These are phyloP conservation scores for Tetragonula carbonaria DNA, from an alignment of 2,888 invertebrate species.

Conservation along the genomic window DNA sequence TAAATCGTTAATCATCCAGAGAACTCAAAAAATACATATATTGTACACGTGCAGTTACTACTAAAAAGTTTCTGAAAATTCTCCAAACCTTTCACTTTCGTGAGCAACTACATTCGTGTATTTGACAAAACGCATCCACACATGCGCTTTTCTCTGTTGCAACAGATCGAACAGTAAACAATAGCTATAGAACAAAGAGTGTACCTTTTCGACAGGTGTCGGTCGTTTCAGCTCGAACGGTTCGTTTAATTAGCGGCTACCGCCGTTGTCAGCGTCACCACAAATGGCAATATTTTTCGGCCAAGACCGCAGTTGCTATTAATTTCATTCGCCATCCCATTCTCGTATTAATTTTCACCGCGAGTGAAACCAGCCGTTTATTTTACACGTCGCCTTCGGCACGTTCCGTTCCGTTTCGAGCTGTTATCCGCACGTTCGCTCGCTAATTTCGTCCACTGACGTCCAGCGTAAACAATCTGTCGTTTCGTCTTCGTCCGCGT, in stretches of 20 bases:
- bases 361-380: slow-evolving; percentile 26
- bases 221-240: background rate
- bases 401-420: background rate
- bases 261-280: background rate
- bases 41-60: too few species aligned
- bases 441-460: slow-evolving; percentile 36
- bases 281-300: slow-evolving; percentile 37
- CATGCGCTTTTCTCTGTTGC: background rate
- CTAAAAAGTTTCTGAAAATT: too few species aligned
- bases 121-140: too few species aligned
- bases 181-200: background rate
- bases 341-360: slow-evolving; percentile 34
- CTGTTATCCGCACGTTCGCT: background rate
- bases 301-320: slow-evolving; percentile 20
- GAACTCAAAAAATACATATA: too few species aligned
- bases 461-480: slow-evolving; percentile 12
- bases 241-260: slow-evolving; percentile 12
- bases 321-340: slow-evolving; percentile 39
- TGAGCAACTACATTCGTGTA: too few species aligned
- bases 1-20: too few species aligned
- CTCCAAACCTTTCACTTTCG: too few species aligned
- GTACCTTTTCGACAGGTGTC: background rate
- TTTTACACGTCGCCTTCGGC: slow-evolving; percentile 17
- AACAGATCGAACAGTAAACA: background rate
- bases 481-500: background rate